These are phyloP conservation scores for Leptinotarsa defecta DNA, from an alignment of 1,140 invertebrate species.

Conservation along the genomic window DNA sequence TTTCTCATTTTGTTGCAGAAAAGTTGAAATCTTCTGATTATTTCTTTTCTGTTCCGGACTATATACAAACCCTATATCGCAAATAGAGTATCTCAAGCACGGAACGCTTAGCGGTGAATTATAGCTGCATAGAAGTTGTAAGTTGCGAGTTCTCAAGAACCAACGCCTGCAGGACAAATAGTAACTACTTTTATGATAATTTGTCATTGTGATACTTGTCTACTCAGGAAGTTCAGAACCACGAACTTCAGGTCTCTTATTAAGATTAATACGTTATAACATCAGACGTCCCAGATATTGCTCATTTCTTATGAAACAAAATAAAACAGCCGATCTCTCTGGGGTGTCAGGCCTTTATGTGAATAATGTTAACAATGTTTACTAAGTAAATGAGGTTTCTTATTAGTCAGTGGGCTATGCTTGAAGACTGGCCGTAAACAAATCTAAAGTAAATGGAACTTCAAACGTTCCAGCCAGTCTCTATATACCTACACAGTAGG, in stretches of 20 bases:
- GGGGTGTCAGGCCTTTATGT: no score
- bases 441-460: no score
- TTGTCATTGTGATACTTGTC: conserved; percentile 22
- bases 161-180: conserved; percentile 22
- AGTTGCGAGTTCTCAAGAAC: conserved; percentile 16
- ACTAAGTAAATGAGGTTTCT: no score
- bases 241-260: conserved; percentile 14
- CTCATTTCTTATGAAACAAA: conserved; percentile 6
- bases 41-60: not conserved
- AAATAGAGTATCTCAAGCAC: conserved; percentile 1
- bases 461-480: no score
- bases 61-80: conserved; percentile 2
- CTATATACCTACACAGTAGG: no score
- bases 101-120: conserved; percentile 6
- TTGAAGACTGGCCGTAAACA: no score
- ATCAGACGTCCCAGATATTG: conserved; percentile 3
- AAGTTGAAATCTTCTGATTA: no score
- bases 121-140: conserved; percentile 16
- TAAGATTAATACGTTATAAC: conserved; percentile 19
- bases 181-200: conserved; percentile 25
- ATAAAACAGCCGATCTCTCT: not conserved
- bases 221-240: conserved; percentile 21
- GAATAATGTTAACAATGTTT: no score
- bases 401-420: no score
- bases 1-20: no score